Evolutionary conservation across 2,113 vertebrate species (phyloP).

Genomic region (Perca fluviatilis): DNA sequence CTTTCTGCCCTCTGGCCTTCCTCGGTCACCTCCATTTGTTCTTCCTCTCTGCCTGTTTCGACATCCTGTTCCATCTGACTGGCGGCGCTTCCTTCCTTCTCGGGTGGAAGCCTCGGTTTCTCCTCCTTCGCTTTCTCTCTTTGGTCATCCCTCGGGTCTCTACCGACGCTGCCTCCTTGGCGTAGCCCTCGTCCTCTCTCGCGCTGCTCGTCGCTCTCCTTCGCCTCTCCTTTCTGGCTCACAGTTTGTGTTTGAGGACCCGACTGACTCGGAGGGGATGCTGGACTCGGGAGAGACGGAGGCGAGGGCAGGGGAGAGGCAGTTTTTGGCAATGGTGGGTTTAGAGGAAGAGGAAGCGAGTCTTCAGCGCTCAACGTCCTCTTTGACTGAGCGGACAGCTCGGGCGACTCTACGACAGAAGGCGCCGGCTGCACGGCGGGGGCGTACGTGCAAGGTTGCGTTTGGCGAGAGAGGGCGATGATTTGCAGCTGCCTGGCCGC

Average conservation of each 20-base stretch:
- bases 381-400: constrained; percentile 59
- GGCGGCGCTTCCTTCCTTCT: background rate
- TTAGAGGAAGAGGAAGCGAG: constrained; percentile 56
- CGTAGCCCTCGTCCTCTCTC: constrained; percentile 1
- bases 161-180: background rate
- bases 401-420: constrained; percentile 8
- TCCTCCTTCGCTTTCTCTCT: constrained; percentile 56
- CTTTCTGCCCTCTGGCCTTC: constrained; percentile 39
- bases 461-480: constrained; percentile 81
- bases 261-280: constrained; percentile 58
- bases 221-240: constrained; percentile 34
- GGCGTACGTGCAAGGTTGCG: constrained; percentile 44
- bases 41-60: constrained; percentile 8
- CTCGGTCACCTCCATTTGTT: constrained; percentile 64
- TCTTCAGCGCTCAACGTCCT: constrained; percentile 53
- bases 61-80: background rate
- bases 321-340: constrained; percentile 54
- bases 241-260: constrained; percentile 38
- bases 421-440: constrained; percentile 49
- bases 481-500: constrained; percentile 84
- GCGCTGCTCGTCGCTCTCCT: constrained; percentile 35
- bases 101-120: background rate
- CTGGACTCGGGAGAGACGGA: constrained; percentile 60
- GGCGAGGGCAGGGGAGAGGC: constrained; percentile 65
- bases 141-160: constrained; percentile 58